These are phyloP conservation scores for Eucera pruinosa DNA, from an alignment of 2,888 invertebrate species.

Conservation along the genomic window DNA sequence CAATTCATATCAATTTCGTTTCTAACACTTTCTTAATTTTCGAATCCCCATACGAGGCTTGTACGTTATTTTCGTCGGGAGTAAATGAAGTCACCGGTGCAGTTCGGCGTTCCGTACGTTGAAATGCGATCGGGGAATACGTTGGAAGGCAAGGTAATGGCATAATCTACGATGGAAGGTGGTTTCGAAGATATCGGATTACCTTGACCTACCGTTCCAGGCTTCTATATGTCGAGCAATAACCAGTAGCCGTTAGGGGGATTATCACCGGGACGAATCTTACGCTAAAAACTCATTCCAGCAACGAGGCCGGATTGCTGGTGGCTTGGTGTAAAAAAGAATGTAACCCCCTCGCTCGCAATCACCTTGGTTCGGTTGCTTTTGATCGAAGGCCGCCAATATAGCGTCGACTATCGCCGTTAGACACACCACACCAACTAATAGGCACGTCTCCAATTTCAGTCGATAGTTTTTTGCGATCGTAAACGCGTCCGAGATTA, in stretches of 20 bases:
- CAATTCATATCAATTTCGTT: too few relatives aligned
- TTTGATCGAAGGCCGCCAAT: conserved; percentile 80
- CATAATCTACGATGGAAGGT: conserved; percentile 57
- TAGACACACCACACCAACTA: conserved; percentile 62
- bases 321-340: conserved; percentile 46
- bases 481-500: conserved; percentile 81
- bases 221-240: conserved; percentile 61
- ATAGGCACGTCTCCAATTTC: conserved; percentile 82
- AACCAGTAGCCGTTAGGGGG: conserved; percentile 80
- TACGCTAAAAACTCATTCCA: conserved; percentile 78
- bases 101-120: background rate
- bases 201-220: conserved; percentile 59
- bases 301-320: conserved; percentile 59
- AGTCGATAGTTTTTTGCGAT: conserved; percentile 82
- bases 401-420: conserved; percentile 72
- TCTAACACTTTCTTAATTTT: background rate
- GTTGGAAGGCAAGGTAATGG: conserved; percentile 48
- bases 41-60: too few relatives aligned
- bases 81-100: conserved; percentile 16
- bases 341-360: conserved; percentile 55
- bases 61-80: background rate
- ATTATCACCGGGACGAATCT: conserved; percentile 82
- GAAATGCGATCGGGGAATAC: conserved; percentile 41
- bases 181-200: conserved; percentile 71
- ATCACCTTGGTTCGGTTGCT: conserved; percentile 55